phyloP scores from a whole-genome alignment of 1,140 invertebrate species.

The Rhynchophorus ferrugineus region DNA sequence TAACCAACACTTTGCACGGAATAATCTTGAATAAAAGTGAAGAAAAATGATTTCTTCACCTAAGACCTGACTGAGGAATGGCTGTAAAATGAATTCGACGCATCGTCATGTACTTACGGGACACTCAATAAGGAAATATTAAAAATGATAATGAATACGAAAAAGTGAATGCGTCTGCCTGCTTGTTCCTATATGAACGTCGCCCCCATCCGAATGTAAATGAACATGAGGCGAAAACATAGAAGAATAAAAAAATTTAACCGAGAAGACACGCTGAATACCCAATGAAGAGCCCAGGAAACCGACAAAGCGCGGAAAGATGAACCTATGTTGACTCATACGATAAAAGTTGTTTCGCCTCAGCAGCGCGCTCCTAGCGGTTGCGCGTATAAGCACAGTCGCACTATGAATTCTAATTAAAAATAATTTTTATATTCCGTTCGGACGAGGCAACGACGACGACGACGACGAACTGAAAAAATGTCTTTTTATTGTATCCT shows the following conservation, averaged over 20 bases:
- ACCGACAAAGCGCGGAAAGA: not conserved
- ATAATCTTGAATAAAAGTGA: no score
- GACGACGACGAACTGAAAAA: not conserved
- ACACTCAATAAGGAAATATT: no score
- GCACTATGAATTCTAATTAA: not conserved
- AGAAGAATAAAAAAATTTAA: not conserved
- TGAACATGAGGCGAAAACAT: no score
- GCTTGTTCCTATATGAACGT: no score
- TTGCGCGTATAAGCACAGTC: not conserved
- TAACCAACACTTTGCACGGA: no score
- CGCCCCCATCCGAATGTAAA: no score
- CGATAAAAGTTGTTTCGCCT: not conserved
- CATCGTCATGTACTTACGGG: no score
- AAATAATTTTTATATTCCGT: not conserved
- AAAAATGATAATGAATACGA: no score
- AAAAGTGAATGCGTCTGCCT: no score
- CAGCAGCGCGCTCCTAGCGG: not conserved
- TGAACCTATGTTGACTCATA: not conserved
- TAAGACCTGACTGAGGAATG: no score
- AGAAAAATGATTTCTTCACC: no score
- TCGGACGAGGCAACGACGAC: not conserved
- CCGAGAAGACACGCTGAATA: not conserved
- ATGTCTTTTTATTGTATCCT: conserved; percentile 4
- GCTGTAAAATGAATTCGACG: no score
- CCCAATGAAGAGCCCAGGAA: not conserved